Evolutionary conservation across 2,113 vertebrate species (phyloP).

Genomic region (Dinomys branickii): DNA sequence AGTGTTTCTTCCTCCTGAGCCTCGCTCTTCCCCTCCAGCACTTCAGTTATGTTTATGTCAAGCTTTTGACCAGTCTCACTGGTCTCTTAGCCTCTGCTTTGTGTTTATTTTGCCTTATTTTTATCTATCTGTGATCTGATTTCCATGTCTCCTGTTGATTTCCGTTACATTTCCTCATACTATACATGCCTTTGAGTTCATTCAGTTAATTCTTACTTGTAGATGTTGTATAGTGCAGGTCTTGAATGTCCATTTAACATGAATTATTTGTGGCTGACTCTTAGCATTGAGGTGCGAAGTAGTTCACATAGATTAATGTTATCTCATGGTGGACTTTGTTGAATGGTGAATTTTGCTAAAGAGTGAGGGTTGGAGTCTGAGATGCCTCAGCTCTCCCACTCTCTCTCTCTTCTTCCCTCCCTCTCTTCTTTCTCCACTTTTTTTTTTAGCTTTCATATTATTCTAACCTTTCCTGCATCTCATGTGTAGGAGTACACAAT

Average conservation of each 20-base stretch:
- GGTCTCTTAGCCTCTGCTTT: not conserved
- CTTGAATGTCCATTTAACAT: not conserved
- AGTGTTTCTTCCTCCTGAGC: not conserved
- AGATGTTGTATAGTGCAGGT: not conserved
- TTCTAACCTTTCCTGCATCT: not conserved
- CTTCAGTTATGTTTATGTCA: too few species aligned
- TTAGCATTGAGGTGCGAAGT: not conserved
- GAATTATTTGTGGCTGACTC: not conserved
- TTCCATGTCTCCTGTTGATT: not conserved
- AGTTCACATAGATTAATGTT: not conserved
- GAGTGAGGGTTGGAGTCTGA: not conserved
- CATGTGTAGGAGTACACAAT: not conserved
- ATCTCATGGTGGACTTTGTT: not conserved
- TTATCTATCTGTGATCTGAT: not conserved
- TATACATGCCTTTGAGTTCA: not conserved
- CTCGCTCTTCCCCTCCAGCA: too few species aligned
- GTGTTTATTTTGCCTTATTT: not conserved
- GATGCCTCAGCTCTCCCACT: not conserved
- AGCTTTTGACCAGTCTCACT: not conserved
- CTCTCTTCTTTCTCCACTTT: not conserved
- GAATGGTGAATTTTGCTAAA: not conserved
- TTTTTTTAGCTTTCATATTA: not conserved
- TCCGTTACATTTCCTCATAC: not conserved
- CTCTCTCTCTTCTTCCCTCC: not conserved
- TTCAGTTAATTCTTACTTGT: not conserved